Percentiles rank a stretch among this genome's conserved stretches.
phyloP scores from a whole-genome alignment of 2,113 vertebrate genomes.

The Illadopsis cleaveri region DNA sequence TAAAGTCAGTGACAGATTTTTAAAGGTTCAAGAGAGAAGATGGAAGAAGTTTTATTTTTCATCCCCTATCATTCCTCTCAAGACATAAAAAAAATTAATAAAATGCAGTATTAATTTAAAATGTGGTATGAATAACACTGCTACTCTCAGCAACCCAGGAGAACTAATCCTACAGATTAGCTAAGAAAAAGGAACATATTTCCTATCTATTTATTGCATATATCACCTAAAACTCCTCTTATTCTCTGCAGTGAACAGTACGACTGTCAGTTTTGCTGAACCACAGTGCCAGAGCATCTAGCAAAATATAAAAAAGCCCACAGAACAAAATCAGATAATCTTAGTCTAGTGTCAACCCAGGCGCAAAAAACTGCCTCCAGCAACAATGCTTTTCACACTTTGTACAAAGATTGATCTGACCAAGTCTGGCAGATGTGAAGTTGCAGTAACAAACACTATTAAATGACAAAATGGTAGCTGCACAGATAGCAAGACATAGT shows the following conservation, averaged over 20 bases:
- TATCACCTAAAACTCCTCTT: neutral
- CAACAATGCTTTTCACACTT: neutral
- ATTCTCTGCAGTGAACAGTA: neutral
- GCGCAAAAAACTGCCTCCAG: neutral
- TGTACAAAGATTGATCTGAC: conserved; percentile 26
- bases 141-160: neutral
- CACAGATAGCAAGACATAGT: neutral
- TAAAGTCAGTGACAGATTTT: conserved; percentile 55
- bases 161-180: conserved; percentile 1
- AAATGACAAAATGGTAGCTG: neutral
- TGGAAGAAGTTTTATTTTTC: conserved; percentile 32
- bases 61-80: neutral
- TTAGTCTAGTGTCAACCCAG: neutral
- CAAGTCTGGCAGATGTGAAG: conserved; percentile 10
- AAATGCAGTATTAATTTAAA: conserved; percentile 23
- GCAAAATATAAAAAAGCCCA: neutral
- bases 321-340: neutral
- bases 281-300: neutral
- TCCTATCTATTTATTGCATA: neutral
- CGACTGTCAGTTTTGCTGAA: neutral
- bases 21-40: conserved; percentile 41
- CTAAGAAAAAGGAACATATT: neutral
- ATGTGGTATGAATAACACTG: neutral
- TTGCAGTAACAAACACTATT: neutral
- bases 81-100: neutral